Evolutionary conservation across 2,797 vertebrate genomes (phyloP), one percentile per base, ranked within the genome.

Genomic region (Choloepus didactylus): DNA sequence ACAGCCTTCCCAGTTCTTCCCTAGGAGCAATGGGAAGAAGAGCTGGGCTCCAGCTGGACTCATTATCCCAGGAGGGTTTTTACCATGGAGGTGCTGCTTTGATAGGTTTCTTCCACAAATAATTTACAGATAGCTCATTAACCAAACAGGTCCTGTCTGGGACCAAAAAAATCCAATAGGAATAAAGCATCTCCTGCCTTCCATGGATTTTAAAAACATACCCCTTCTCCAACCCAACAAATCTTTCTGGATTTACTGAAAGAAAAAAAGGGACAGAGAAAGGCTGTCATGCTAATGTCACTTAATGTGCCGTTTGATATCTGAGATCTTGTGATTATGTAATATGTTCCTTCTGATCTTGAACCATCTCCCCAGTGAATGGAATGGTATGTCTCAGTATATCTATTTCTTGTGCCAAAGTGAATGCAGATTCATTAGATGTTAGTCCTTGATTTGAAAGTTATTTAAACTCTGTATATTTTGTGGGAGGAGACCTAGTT

Each of bases 241-340:
- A 64, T 77, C 16, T 62, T 85, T 92, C 60, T 69, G 72, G 49
- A 67, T 76, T 92, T 69, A 67, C 81, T 77, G 72, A 59, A 69
- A 35, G 46, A 16, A 69, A 92, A 41, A 31, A 44, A 27, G 38
- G 56, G 60, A 25, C 81, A 92, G 49, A n/a, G n/a, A 67, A 56
- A 69, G 49, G 23, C 21, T 67, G 11, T 35, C 49, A 59, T 49
- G 82, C 35, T 59, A 59, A 35, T 77, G 62, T 59, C 49, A 16
- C 16, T 51, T n/a, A 56, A 46, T 12, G 6, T 85, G 81, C 76
- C 49, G 35, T 46, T 75, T 46, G 21, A 35, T 76, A 67, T 29
- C 70, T 85, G 35, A 85, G 90, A 9, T 35, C 75, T 77, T 77
- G 59, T 67, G 80, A 67, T 44, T 59, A n/a, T 21, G 1, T 77